A percentile compares a stretch with the other conserved stretches of the same genome.
Evolutionary conservation across 2,888 invertebrate genomes (phyloP).

Genomic region (Sisyra nigra): DNA sequence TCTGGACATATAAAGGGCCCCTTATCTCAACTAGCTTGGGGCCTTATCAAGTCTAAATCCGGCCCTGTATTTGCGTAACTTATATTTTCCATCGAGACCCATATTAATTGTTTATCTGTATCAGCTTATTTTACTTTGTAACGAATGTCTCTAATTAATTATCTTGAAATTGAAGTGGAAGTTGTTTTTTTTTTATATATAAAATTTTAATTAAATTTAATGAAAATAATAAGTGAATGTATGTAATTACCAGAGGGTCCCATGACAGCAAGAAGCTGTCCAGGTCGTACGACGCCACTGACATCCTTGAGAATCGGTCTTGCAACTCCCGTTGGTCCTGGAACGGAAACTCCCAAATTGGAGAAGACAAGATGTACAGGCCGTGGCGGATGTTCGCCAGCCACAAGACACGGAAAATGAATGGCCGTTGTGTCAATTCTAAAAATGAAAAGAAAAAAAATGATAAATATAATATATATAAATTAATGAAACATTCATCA

Average conservation of each 20-base stretch:
- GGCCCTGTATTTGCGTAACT: too few species aligned
- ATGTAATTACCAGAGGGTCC: conserved; percentile 50
- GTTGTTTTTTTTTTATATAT: too few species aligned
- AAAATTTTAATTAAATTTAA: too few species aligned
- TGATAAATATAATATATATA: neutral
- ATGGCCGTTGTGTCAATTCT: conserved; percentile 41
- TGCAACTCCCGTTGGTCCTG: conserved; percentile 25
- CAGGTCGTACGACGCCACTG: conserved; percentile 56
- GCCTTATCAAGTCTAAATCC: too few species aligned
- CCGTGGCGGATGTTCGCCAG: conserved; percentile 31
- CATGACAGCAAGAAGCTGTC: conserved; percentile 66
- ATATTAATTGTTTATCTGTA: too few species aligned
- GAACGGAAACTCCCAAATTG: conserved; percentile 36
- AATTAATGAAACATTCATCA: neutral
- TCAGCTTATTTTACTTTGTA: too few species aligned
- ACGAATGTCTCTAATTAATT: too few species aligned
- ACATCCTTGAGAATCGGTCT: conserved; percentile 50
- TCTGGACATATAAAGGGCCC: too few species aligned
- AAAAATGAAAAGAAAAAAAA: conserved; percentile 19
- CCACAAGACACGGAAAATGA: conserved; percentile 40
- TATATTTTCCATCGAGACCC: too few species aligned
- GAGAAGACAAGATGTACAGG: conserved; percentile 51
- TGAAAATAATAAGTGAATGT: too few species aligned
- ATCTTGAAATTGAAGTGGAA: too few species aligned
- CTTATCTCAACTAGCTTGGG: too few species aligned